Conservation (phyloP, 1,140 invertebrate species). For the Tachypleus tridentatus region DNA sequence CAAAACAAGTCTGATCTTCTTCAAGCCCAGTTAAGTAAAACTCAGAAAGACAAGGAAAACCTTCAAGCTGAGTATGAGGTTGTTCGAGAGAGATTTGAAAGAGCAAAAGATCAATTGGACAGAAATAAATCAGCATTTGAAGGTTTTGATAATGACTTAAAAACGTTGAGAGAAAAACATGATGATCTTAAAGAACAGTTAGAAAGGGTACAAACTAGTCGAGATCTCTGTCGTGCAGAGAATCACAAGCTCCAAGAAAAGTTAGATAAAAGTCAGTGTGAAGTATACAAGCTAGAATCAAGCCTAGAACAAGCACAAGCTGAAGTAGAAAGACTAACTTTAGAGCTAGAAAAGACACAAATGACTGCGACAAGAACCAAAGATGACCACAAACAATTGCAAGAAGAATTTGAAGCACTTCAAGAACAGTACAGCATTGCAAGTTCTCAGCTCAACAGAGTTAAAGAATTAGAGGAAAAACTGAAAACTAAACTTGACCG, state of each 20-base stretch:
- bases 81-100: constrained; percentile 75
- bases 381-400: constrained; percentile 70
- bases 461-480: constrained; percentile 82
- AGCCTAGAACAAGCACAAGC: constrained; percentile 72
- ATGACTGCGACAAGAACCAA: constrained; percentile 60
- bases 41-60: constrained; percentile 71
- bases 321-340: constrained; percentile 67
- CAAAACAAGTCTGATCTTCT: constrained; percentile 66
- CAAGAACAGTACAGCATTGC: constrained; percentile 79
- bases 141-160: constrained; percentile 66
- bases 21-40: constrained; percentile 61
- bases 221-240: constrained; percentile 74
- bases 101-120: constrained; percentile 39
- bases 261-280: constrained; percentile 76
- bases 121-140: constrained; percentile 60
- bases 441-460: constrained; percentile 62
- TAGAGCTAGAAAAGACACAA: constrained; percentile 74
- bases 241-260: constrained; percentile 85
- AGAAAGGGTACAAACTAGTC: constrained; percentile 72
- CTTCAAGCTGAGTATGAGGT: constrained; percentile 70
- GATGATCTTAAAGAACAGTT: constrained; percentile 68
- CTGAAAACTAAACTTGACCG: constrained; percentile 75
- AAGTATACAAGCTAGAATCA: constrained; percentile 73
- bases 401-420: constrained; percentile 65
- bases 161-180: constrained; percentile 75